Evolutionary conservation across 1,140 invertebrate species (phyloP), one percentile per base, ranked within the genome.

Genomic region (Eulimnadia texana): DNA sequence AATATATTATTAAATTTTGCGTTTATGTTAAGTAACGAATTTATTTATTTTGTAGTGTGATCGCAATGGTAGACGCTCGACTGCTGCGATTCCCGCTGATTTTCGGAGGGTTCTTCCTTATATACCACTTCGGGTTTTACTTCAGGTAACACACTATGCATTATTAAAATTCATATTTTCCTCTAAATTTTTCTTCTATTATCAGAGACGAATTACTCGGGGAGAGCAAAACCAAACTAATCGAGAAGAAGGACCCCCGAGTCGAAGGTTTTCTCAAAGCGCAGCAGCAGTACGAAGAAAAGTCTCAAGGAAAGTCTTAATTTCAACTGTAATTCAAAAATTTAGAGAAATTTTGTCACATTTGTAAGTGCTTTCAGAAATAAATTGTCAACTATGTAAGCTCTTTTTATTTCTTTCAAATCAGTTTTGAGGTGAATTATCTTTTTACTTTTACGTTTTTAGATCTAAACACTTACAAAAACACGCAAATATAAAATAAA

Each of bases 1-100:
- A n/a, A n/a, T n/a, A n/a, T n/a, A n/a, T n/a, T n/a, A n/a, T n/a
- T n/a, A n/a, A n/a, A n/a, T n/a, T n/a, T n/a, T n/a, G n/a, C n/a
- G n/a, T n/a, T n/a, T n/a, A n/a, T n/a, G n/a, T n/a, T n/a, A n/a
- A n/a, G n/a, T n/a, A n/a, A n/a, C n/a, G n/a, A n/a, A n/a, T n/a
- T n/a, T n/a, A 24, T 52, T 64, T 27, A 20, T 54, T n/a, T n/a
- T 23, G 24, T 54, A 19, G 16, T 54, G 24, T 54, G 22, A n/a
- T 54, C 28, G 20, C 23, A 54, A 2, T 54, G n/a, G n/a, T n/a
- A n/a, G n/a, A n/a, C n/a, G n/a, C n/a, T n/a, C n/a, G n/a, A n/a
- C n/a, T n/a, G n/a, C n/a, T n/a, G n/a, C n/a, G 33, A 16, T 42
- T 42, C 33, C 33, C 33, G 33, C 33, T 42, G 6, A 42, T 42